Evolutionary conservation across 2,113 vertebrate species (phyloP).

Genomic region (Callospermophilus lateralis): DNA sequence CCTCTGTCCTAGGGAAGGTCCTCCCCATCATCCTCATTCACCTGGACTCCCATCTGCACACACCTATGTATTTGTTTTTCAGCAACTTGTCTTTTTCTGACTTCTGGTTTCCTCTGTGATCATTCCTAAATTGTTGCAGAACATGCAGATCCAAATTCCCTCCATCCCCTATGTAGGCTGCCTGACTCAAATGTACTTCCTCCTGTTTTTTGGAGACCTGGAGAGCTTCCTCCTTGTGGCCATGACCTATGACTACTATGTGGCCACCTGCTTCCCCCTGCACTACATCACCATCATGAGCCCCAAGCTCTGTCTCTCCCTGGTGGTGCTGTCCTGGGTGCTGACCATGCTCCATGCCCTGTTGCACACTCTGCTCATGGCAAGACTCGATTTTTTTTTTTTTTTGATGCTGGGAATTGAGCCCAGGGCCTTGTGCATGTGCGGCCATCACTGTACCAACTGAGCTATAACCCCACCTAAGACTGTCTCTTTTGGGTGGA

Average conservation of each 20-base stretch:
- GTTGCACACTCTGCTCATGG: constrained; percentile 71
- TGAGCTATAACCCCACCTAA: too few species aligned
- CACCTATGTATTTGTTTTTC: constrained; percentile 75
- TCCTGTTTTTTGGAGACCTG: constrained; percentile 60
- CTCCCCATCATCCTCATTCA: constrained; percentile 59
- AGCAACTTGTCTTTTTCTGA: too few species aligned
- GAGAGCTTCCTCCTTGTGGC: constrained; percentile 70
- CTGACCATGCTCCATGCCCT: constrained; percentile 24
- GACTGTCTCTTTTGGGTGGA: too few species aligned
- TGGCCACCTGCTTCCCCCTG: constrained; percentile 43
- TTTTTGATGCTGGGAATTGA: too few species aligned
- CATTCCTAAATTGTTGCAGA: constrained; percentile 53
- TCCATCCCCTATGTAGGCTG: constrained; percentile 70
- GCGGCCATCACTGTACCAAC: too few species aligned
- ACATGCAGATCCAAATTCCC: not conserved
- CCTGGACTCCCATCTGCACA: constrained; percentile 63
- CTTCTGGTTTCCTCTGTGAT: constrained; percentile 57
- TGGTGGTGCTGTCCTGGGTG: constrained; percentile 64
- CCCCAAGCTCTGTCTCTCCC: not conserved
- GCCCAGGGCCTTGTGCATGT: too few species aligned
- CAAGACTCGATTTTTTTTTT: too few species aligned
- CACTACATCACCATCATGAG: too few species aligned
- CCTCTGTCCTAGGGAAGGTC: too few species aligned
- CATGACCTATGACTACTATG: constrained; percentile 69
- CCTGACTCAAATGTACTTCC: constrained; percentile 76